These are phyloP conservation scores for Drosophila paramelanica DNA, from an alignment of 2,888 invertebrate species.

Conservation along the genomic window DNA sequence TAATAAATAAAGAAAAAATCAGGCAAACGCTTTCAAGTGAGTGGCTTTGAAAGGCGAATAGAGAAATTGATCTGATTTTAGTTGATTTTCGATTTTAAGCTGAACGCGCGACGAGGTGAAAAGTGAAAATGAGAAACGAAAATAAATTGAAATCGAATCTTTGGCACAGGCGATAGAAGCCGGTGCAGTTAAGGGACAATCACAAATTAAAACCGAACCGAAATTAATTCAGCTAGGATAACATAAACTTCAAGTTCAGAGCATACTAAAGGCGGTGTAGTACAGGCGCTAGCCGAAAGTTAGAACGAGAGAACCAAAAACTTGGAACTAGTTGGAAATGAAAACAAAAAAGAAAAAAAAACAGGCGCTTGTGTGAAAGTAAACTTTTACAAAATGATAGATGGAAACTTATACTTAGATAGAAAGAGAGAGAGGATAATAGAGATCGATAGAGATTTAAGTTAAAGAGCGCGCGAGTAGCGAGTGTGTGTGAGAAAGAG, in stretches of 20 bases:
- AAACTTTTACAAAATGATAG: slow-evolving; percentile 42
- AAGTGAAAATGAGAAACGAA: slow-evolving; percentile 46
- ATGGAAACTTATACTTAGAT: slow-evolving; percentile 64
- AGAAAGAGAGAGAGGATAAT: slow-evolving; percentile 41
- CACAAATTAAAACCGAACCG: slow-evolving; percentile 45
- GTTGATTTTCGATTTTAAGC: slow-evolving; percentile 34
- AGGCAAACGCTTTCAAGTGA: slow-evolving; percentile 16
- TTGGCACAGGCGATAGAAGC: slow-evolving; percentile 58
- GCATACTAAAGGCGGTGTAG: slow-evolving; percentile 71
- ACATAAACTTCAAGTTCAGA: slow-evolving; percentile 46
- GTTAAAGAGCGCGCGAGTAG: slow-evolving; percentile 64
- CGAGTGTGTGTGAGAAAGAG: slow-evolving; percentile 48
- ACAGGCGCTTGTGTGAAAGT: slow-evolving; percentile 67
- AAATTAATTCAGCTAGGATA: slow-evolving; percentile 19
- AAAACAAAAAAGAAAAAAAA: slow-evolving; percentile 34
- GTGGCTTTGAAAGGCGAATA: slow-evolving; percentile 32
- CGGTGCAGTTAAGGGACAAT: slow-evolving; percentile 56
- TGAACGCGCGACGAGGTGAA: slow-evolving; percentile 49
- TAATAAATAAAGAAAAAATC: slow-evolving; percentile 7
- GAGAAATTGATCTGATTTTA: slow-evolving; percentile 40
- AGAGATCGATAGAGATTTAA: slow-evolving; percentile 44
- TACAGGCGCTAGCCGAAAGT: slow-evolving; percentile 68
- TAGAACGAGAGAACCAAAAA: slow-evolving; percentile 54
- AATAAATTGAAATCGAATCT: slow-evolving; percentile 36
- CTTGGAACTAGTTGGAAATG: slow-evolving; percentile 59